Evolutionary conservation across 92 coral and sea anemone genomes (phyloP), one percentile per base, ranked within the genome.

Genomic region (Galaxea fascicularis): DNA sequence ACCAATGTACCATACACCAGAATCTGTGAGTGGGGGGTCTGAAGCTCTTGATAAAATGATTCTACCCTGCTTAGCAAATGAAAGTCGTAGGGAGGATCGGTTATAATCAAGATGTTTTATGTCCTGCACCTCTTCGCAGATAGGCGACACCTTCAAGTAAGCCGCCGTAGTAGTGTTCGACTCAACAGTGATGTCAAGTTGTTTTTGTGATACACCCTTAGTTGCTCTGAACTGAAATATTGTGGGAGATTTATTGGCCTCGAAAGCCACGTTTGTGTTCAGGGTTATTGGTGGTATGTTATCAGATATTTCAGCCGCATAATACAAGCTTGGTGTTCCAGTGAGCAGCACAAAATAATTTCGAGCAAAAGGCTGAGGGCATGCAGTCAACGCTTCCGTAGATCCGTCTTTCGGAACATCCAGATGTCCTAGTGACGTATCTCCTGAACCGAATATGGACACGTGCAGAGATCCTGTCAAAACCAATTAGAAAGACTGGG

Each of bases 131-230:
- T 86, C 87, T 20, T 52, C 31, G 62, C 95, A 94, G 26, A 25
- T 68, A 9, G 88, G 65, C 1, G 98, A 94, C 52, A 94, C 95
- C 26, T 79, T 91, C 29, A 94, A 51, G 51, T 79, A 88, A 4
- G 94, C 98, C 21, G 84, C 15, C 15, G 31, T 28, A 27, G 0
- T 14, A 0, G 74, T 41, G n/a, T 39, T 60, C 0, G 96, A 94
- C 4, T 49, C 75, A 30, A 90, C 95, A 1, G 95, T 94, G 10
- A 94, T 85, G 21, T 92, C 98, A 20, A 94, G 94, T 39, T 94
- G 98, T 39, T 70, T 70, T 5, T 84, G 46, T 10, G 80, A 30
- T 13, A 74, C 56, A 45, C 74, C 47, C 18, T 53, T 30, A 14
- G 77, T 58, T 22, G 87, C 68, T 10, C 69, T 59, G 35, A 90